These are phyloP conservation scores for Liodrosophila aerea DNA, from an alignment of 2,888 invertebrate species.

Conservation along the genomic window DNA sequence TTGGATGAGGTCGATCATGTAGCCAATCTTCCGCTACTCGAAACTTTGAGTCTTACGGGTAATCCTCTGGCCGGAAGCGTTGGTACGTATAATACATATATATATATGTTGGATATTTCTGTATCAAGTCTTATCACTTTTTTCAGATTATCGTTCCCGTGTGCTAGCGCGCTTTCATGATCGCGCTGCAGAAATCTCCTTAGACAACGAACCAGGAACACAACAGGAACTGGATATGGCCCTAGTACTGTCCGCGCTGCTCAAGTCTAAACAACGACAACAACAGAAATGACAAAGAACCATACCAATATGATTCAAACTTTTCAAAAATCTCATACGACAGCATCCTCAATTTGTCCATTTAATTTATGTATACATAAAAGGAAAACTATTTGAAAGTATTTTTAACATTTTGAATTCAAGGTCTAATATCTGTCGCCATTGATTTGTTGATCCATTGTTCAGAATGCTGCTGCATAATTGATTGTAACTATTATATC, in stretches of 20 bases:
- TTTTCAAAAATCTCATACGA: slow-evolving; percentile 13
- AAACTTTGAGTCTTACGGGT: slow-evolving; percentile 92
- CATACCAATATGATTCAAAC: slow-evolving; percentile 8
- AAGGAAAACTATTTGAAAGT: too few relatives aligned
- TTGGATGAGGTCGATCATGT: slow-evolving; percentile 92
- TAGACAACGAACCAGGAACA: slow-evolving; percentile 94
- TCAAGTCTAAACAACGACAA: slow-evolving; percentile 81
- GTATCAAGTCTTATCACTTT: neutral
- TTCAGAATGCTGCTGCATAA: too few relatives aligned
- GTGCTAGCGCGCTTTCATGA: slow-evolving; percentile 93
- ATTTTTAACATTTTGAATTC: too few relatives aligned
- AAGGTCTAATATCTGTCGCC: too few relatives aligned
- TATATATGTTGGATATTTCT: neutral
- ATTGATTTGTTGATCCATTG: too few relatives aligned
- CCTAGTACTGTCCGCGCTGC: slow-evolving; percentile 93
- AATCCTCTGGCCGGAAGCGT: slow-evolving; percentile 90
- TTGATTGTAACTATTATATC: too few relatives aligned
- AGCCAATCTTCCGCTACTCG: slow-evolving; percentile 92
- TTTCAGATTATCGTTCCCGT: slow-evolving; percentile 93
- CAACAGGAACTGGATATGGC: slow-evolving; percentile 96
- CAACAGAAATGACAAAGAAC: slow-evolving; percentile 50
- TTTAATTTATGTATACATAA: too few relatives aligned
- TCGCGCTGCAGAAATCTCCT: slow-evolving; percentile 90
- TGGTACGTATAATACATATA: slow-evolving; percentile 64
- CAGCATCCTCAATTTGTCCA: slow-evolving; percentile 1